Evolutionary conservation across 2,113 vertebrate genomes (phyloP).

Genomic region (Phrynosoma platyrhinos): DNA sequence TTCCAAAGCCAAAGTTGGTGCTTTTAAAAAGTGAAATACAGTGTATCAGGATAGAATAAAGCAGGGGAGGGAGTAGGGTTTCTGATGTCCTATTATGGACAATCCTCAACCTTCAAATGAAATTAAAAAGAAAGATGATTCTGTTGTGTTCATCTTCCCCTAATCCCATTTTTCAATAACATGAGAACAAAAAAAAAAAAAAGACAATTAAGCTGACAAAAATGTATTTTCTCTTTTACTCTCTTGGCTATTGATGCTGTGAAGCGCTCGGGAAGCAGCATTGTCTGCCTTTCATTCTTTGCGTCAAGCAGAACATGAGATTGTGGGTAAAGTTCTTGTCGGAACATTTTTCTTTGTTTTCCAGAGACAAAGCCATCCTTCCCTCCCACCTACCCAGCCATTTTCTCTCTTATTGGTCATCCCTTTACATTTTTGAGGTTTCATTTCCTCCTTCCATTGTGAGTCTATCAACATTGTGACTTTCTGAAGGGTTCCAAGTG

Average conservation of each 20-base stretch:
- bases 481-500: no score
- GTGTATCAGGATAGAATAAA: neutral
- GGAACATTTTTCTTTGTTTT: slow-evolving; percentile 14
- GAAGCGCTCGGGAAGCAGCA: slow-evolving; percentile 26
- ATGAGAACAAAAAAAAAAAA: slow-evolving; percentile 8
- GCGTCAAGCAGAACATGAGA: slow-evolving; percentile 33
- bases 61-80: neutral
- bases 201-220: slow-evolving; percentile 18
- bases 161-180: slow-evolving; percentile 40
- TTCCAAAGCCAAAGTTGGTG: neutral
- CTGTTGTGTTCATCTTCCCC: slow-evolving; percentile 7
- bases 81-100: slow-evolving; percentile 33
- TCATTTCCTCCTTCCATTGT: neutral
- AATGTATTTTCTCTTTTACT: neutral
- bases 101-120: slow-evolving; percentile 18
- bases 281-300: slow-evolving; percentile 35
- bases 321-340: neutral
- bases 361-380: neutral
- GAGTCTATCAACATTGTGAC: neutral
- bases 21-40: neutral
- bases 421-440: neutral
- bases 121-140: slow-evolving; percentile 37
- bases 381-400: neutral
- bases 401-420: neutral
- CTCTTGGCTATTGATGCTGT: slow-evolving; percentile 28